Evolutionary conservation across 2,113 vertebrate genomes (phyloP).

Genomic region (Pitta sordida): DNA sequence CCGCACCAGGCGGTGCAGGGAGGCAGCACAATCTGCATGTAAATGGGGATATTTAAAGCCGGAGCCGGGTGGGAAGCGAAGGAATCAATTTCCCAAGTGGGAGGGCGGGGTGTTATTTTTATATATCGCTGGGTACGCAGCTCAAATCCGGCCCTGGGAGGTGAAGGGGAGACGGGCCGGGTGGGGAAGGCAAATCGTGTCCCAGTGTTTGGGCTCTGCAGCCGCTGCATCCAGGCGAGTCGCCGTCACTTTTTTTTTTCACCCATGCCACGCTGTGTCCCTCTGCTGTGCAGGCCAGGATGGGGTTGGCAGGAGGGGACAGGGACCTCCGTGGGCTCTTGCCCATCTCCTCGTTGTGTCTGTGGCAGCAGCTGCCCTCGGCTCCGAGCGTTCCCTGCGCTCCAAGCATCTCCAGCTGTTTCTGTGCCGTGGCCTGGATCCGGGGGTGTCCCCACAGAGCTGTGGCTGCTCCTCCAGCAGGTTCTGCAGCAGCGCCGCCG

Average conservation of each 20-base stretch:
- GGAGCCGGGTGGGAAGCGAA: slow-evolving; percentile 27
- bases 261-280: rapidly evolving
- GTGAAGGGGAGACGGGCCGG: background rate
- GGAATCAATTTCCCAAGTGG: slow-evolving; percentile 61
- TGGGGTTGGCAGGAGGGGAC: background rate
- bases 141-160: background rate
- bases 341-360: rapidly evolving
- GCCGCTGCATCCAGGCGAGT: rapidly evolving
- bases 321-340: rapidly evolving
- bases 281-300: rapidly evolving
- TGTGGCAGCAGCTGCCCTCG: background rate
- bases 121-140: background rate
- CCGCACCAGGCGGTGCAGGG: background rate
- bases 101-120: slow-evolving; percentile 60
- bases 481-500: background rate
- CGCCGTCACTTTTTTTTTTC: rapidly evolving
- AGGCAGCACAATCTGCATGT: background rate
- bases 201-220: rapidly evolving
- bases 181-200: background rate
- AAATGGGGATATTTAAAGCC: slow-evolving; percentile 58
- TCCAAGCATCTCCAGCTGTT: rapidly evolving
- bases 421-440: background rate
- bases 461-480: background rate
- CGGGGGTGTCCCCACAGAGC: background rate
- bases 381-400: background rate